Evolutionary conservation across 2,113 vertebrate genomes (phyloP).

Genomic region (Puntigrus tetrazona): DNA sequence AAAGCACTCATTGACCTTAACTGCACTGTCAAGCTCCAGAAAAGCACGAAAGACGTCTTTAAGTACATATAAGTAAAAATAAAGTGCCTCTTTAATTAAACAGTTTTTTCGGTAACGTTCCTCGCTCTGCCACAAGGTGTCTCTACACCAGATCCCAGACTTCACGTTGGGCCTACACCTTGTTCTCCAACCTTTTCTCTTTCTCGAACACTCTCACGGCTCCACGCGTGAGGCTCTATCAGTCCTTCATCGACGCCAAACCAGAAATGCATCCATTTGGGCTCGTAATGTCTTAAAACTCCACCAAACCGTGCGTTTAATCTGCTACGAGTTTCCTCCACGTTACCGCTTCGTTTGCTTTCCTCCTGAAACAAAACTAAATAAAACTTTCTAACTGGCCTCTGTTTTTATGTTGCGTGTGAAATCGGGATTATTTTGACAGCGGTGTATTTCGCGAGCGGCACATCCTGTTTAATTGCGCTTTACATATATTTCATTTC

Average conservation of each 20-base stretch:
- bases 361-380: neutral
- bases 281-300: neutral
- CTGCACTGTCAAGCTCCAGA: too few relatives aligned
- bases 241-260: neutral
- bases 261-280: too few relatives aligned
- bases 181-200: neutral
- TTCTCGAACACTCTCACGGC: neutral
- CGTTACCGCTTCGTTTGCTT: neutral
- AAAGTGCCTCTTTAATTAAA: too few relatives aligned
- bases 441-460: conserved; percentile 2
- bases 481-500: conserved; percentile 3
- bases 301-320: neutral
- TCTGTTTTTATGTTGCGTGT: neutral
- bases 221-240: neutral
- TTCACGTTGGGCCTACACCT: neutral
- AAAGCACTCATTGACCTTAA: too few relatives aligned
- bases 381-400: neutral
- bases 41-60: too few relatives aligned
- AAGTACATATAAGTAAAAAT: too few relatives aligned
- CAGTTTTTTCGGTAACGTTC: too few relatives aligned
- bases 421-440: too few relatives aligned
- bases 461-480: conserved; percentile 48
- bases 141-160: neutral
- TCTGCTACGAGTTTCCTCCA: neutral
- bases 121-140: conserved; percentile 30